Conservation (phyloP, 1,140 invertebrate genomes). For the Charaxes varanes region DNA sequence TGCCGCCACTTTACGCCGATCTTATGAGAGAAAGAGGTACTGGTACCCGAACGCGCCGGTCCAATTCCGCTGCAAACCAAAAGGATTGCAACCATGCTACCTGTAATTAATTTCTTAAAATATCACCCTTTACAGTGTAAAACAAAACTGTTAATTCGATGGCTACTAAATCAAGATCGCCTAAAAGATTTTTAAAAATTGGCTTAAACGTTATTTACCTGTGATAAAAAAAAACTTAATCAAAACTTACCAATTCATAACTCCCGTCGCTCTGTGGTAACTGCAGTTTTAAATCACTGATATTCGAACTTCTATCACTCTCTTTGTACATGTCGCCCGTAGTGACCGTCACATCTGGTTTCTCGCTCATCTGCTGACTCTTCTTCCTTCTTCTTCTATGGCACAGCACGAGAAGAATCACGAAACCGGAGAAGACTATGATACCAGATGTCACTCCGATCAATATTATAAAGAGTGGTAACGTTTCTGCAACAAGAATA, state of each 20-base stretch:
- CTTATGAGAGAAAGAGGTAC: no score
- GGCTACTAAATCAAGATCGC: no score
- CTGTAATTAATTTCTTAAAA: no score
- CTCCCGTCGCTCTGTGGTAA: slow-evolving; percentile 84
- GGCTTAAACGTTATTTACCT: no score
- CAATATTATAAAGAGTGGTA: slow-evolving; percentile 78
- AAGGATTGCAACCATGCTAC: no score
- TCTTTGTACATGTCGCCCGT: slow-evolving; percentile 79
- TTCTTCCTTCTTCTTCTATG: slow-evolving; percentile 72
- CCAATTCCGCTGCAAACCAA: no score
- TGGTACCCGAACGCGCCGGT: no score
- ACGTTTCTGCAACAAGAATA: slow-evolving; percentile 70
- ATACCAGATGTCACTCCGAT: slow-evolving; percentile 79
- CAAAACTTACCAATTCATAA: slow-evolving; percentile 75
- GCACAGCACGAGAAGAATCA: slow-evolving; percentile 79
- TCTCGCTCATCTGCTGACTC: slow-evolving; percentile 46
- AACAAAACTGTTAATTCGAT: no score
- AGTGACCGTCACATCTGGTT: slow-evolving; percentile 60
- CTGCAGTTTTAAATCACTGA: slow-evolving; percentile 92
- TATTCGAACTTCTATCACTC: slow-evolving; percentile 90
- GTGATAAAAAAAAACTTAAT: no score
- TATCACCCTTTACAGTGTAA: no score
- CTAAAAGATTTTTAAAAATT: no score
- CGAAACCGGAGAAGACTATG: slow-evolving; percentile 77
- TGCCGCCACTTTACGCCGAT: no score